These are phyloP conservation scores for Stichopus chloronotus DNA, from an alignment of 35 echinoderm and acorn worm genomes.

Conservation along the genomic window DNA sequence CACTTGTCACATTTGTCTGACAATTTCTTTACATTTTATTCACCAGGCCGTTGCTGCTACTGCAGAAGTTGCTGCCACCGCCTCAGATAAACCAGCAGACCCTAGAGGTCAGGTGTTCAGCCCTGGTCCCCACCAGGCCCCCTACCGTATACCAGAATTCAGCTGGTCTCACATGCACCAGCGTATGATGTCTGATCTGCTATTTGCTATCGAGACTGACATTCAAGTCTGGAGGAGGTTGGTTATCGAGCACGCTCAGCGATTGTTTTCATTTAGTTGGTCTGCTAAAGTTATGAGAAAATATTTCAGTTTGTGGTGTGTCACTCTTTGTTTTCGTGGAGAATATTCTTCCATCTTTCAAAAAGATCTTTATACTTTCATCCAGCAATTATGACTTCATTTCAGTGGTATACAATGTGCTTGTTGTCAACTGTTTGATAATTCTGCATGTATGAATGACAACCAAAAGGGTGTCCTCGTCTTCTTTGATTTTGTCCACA, in stretches of 20 bases:
- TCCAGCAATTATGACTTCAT: no score
- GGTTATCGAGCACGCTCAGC: background rate
- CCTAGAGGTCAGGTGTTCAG: slow-evolving; percentile 70
- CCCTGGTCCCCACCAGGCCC: slow-evolving; percentile 94
- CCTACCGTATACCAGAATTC: slow-evolving; percentile 97
- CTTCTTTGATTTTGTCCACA: slow-evolving; percentile 11
- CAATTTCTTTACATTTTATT: background rate
- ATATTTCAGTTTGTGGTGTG: no score
- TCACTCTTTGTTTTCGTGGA: no score
- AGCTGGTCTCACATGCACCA: slow-evolving; percentile 98
- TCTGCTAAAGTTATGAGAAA: no score
- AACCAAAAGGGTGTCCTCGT: background rate
- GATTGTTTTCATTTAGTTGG: no score
- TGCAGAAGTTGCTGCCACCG: background rate
- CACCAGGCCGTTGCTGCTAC: background rate
- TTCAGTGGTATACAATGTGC: no score
- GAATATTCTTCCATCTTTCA: no score
- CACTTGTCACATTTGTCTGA: no score
- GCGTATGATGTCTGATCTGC: slow-evolving; percentile 97
- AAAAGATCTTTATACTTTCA: no score
- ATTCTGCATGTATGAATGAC: no score
- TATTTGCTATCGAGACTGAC: slow-evolving; percentile 99
- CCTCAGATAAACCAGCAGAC: background rate
- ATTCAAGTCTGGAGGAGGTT: slow-evolving; percentile 99
- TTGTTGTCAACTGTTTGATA: no score